Conservation (phyloP, 2,888 invertebrate species). For the Agriotes lineatus region DNA sequence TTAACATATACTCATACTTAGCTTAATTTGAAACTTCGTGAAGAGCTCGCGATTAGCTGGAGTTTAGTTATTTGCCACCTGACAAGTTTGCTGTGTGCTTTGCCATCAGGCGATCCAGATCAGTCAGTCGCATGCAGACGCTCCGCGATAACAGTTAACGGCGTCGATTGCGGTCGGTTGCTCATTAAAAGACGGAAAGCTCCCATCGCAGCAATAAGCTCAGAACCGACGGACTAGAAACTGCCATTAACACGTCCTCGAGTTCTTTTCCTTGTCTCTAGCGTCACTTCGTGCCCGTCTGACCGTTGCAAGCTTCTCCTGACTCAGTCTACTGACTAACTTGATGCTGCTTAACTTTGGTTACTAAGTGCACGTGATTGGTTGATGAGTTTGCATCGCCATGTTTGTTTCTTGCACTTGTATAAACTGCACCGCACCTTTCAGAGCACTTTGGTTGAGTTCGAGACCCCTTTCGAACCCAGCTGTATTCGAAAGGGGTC, state of each 20-base stretch:
- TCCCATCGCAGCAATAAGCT: not conserved
- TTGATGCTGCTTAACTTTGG: constrained; percentile 8
- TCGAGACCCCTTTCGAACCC: constrained; percentile 24
- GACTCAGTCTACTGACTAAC: not conserved
- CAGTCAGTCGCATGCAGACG: constrained; percentile 19
- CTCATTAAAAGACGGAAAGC: constrained; percentile 5
- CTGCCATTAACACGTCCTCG: constrained; percentile 13
- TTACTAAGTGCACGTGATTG: constrained; percentile 23
- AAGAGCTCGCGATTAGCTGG: constrained; percentile 5
- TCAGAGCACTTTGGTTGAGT: constrained; percentile 12
- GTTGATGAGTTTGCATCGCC: constrained; percentile 11
- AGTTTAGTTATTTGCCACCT: not conserved
- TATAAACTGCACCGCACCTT: constrained; percentile 33
- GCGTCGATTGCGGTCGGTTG: constrained; percentile 4
- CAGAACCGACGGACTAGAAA: constrained; percentile 15
- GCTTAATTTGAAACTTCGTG: not conserved
- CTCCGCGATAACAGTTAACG: not conserved
- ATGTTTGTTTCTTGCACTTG: constrained; percentile 16
- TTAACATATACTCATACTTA: not conserved
- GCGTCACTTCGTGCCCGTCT: not conserved
- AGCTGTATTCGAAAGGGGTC: constrained; percentile 31
- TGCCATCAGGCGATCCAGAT: not conserved
- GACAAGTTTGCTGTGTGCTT: constrained; percentile 36
- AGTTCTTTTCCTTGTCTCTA: constrained; percentile 31
- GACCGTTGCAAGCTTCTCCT: not conserved